Conservation (phyloP, 1,140 invertebrate species). For the Caenorhabditis tropicalis region DNA sequence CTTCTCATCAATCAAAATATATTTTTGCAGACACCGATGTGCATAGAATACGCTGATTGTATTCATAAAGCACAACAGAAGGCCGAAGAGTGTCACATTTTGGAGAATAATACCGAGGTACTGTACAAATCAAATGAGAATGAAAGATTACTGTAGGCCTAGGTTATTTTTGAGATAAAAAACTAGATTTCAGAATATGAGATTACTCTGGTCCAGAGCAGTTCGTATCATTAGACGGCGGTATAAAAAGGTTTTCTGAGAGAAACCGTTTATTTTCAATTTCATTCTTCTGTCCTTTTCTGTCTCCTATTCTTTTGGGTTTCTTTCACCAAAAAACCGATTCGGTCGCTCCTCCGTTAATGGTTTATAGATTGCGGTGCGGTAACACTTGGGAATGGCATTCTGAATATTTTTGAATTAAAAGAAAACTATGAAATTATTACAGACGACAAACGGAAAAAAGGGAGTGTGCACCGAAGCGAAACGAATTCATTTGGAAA, state of each 20-base stretch:
- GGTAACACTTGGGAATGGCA: conserved; percentile 31
- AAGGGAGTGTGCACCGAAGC: conserved; percentile 46
- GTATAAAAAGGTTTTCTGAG: neutral
- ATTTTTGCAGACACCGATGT: conserved; percentile 32
- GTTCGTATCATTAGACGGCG: conserved; percentile 24
- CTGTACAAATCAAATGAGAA: neutral
- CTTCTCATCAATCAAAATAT: neutral
- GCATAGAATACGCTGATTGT: conserved; percentile 48
- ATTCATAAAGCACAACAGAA: conserved; percentile 47
- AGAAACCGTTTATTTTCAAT: neutral
- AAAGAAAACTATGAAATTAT: neutral
- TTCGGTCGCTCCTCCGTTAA: neutral
- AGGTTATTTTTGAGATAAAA: neutral
- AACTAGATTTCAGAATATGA: conserved; percentile 8
- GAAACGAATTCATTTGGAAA: conserved; percentile 43
- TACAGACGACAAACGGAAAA: conserved; percentile 44
- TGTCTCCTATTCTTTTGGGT: neutral
- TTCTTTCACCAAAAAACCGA: neutral
- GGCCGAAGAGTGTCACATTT: conserved; percentile 33
- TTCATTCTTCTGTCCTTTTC: neutral
- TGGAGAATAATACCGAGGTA: conserved; percentile 46
- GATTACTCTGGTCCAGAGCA: conserved; percentile 28
- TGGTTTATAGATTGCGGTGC: neutral
- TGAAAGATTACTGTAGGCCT: neutral
- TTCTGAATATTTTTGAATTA: neutral